Base-by-base conservation (phyloP, 2,113 vertebrate genomes). In the Motacilla tschutschensis region DNA sequence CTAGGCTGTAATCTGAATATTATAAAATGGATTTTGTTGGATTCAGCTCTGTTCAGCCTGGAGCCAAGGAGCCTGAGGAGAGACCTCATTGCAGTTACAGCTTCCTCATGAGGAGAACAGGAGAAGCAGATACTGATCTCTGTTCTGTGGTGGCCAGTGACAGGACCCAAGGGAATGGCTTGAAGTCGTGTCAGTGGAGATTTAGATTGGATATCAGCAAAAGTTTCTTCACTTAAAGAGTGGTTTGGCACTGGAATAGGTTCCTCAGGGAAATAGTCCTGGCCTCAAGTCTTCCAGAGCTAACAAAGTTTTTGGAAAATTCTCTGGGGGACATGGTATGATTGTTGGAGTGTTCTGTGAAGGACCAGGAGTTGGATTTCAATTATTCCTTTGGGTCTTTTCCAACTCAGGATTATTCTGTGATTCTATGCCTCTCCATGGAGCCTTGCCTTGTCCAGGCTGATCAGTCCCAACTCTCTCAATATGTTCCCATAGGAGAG, bases 261-360 rank as follows among this genome's bases (percentile, higher is more conserved):
- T 3, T 31, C 9, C 16, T 6, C 14, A 41, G 20, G 35, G 35
- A 62, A 70, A 17, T 26, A 14, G 6, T 35, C 25, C 12, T 0
- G 0, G 7, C 9, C 21, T 62, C 6, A 6, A 55, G 11, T 8
- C 17, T 54, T 46, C 5, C 21, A 48, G 48, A 36, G 31, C 5
- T 41, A 17, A n/a, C 17, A 54, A 41, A 70, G 3, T 2, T 31
- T 70, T 54, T 70, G 41, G 35, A 63, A 9, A 54, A 15, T 20
- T 15, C 29, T 41, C 5, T 17, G 11, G 9, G 29, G 40, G 13
- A 54, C 24, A 12, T 20, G 11, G 6, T 31, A 3, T 43, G 17
- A 48, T 31, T 85, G 11, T 65, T 18, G 26, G 26, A 8, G 7
- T 58, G 17, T 62, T 38, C 6, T 41, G 3, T 36, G 14, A 26